These are phyloP conservation scores for Lasioglossum albipes DNA, from an alignment of 1,140 invertebrate species.

Conservation along the genomic window DNA sequence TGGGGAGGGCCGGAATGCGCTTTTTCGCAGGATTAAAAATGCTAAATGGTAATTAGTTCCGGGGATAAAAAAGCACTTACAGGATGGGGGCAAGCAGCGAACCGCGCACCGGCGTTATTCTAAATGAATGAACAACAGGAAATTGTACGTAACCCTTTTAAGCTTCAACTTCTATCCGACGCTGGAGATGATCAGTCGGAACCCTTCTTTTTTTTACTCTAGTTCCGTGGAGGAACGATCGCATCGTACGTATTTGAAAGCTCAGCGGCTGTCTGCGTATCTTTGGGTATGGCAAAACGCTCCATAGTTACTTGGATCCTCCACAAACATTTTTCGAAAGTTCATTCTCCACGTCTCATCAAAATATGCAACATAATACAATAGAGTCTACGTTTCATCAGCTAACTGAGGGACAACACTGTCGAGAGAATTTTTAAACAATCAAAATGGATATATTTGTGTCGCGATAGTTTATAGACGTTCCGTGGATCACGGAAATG, in stretches of 20 bases:
- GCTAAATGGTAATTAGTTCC: slow-evolving; percentile 78
- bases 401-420: no score
- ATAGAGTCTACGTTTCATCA: no score
- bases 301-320: no score
- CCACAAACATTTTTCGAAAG: no score
- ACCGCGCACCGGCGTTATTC: slow-evolving; percentile 67
- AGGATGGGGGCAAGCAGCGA: slow-evolving; percentile 45
- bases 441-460: no score
- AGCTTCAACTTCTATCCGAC: slow-evolving; percentile 51
- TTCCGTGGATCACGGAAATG: not conserved
- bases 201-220: slow-evolving; percentile 12
- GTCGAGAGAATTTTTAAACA: no score
- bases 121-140: slow-evolving; percentile 76
- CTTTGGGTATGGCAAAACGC: no score
- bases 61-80: slow-evolving; percentile 68
- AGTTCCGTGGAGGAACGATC: not conserved
- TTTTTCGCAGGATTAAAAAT: slow-evolving; percentile 75
- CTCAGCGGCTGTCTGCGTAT: no score
- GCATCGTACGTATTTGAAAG: no score
- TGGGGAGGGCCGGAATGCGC: slow-evolving; percentile 52
- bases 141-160: slow-evolving; percentile 72
- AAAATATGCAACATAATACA: no score
- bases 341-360: no score
- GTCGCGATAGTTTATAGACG: no score
- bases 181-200: slow-evolving; percentile 54